These are phyloP conservation scores for Reinhardtius hippoglossoides DNA, from an alignment of 2,113 vertebrate species.

Conservation along the genomic window DNA sequence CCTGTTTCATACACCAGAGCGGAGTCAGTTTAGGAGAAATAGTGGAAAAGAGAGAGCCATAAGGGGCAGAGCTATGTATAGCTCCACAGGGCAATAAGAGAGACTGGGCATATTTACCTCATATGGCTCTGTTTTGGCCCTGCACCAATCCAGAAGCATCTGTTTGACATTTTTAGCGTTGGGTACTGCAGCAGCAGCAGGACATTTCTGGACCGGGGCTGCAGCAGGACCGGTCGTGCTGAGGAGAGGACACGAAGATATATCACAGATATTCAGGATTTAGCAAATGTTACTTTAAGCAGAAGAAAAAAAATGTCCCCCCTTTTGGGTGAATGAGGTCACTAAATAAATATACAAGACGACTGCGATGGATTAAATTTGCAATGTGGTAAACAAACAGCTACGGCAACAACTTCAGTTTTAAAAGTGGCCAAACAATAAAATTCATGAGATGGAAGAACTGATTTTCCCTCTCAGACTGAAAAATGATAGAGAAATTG, in stretches of 20 bases:
- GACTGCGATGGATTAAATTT: not conserved
- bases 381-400: not conserved
- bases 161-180: slow-evolving; percentile 97
- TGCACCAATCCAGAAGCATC: slow-evolving; percentile 99
- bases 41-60: not conserved
- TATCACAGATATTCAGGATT: not conserved
- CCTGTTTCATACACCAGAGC: slow-evolving; percentile 75
- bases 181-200: slow-evolving; percentile 82
- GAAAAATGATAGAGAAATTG: too few species aligned
- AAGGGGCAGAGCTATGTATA: slow-evolving; percentile 40
- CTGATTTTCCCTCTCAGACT: too few species aligned
- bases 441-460: too few species aligned
- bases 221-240: slow-evolving; percentile 48
- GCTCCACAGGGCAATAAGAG: slow-evolving; percentile 27
- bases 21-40: not conserved
- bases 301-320: too few species aligned
- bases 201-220: slow-evolving; percentile 79
- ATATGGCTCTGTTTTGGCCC: slow-evolving; percentile 96
- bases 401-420: too few species aligned
- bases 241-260: slow-evolving; percentile 17
- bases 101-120: slow-evolving; percentile 84
- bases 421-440: too few species aligned
- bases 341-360: not conserved
- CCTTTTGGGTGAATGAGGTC: not conserved
- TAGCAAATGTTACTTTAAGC: not conserved